Percentiles rank a stretch among this genome's conserved stretches.
These are phyloP conservation scores for Xylocopa sonorina DNA, from an alignment of 1,140 invertebrate species.

Conservation along the genomic window DNA sequence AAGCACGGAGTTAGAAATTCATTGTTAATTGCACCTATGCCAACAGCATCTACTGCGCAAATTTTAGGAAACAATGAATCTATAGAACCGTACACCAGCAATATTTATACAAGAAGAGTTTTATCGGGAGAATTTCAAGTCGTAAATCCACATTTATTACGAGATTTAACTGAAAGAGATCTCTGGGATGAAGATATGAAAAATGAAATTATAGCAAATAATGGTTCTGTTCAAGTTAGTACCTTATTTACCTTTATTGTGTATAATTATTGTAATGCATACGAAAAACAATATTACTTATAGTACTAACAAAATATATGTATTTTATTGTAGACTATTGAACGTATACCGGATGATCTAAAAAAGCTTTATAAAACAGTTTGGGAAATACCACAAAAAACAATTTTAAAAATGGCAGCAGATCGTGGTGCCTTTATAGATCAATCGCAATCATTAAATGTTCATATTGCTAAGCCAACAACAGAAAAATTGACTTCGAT, in stretches of 20 bases:
- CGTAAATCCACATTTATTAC: constrained; percentile 97
- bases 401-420: constrained; percentile 97
- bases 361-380: constrained; percentile 98
- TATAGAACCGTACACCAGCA: constrained; percentile 99
- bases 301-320: not conserved
- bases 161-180: constrained; percentile 94
- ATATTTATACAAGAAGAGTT: constrained; percentile 97
- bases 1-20: constrained; percentile 97
- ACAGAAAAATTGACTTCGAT: constrained; percentile 97
- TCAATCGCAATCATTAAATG: constrained; percentile 98
- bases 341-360: constrained; percentile 93
- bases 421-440: constrained; percentile 99
- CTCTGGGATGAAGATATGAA: constrained; percentile 99
- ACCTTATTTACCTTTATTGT: not conserved
- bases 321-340: constrained; percentile 62
- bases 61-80: constrained; percentile 99
- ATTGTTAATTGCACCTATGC: constrained; percentile 98
- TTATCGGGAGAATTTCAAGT: constrained; percentile 95
- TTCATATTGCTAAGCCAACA: constrained; percentile 97
- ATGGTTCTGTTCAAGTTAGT: constrained; percentile 93
- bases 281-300: not conserved
- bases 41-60: constrained; percentile 99
- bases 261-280: not conserved
- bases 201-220: constrained; percentile 94
- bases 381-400: constrained; percentile 99